These are phyloP conservation scores for Macaria notata DNA, from an alignment of 2,888 invertebrate species.

Conservation along the genomic window DNA sequence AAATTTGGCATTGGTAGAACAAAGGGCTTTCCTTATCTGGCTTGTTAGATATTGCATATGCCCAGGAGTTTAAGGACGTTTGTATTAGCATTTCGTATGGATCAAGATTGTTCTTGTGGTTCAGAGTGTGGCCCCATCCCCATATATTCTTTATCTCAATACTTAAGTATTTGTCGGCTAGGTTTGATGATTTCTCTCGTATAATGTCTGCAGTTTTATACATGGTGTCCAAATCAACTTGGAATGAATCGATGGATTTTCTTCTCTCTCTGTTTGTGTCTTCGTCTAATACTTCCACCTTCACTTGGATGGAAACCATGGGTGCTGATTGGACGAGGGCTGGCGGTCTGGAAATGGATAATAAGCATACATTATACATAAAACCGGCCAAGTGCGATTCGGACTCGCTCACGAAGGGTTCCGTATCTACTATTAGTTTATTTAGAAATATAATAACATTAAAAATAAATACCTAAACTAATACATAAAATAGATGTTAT, in stretches of 20 bases:
- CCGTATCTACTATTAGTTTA: no score
- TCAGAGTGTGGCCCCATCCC: constrained; percentile 19
- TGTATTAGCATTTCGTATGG: constrained; percentile 32
- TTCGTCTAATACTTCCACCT: constrained; percentile 34
- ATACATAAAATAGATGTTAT: no score
- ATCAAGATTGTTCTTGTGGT: background rate
- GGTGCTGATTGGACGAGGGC: background rate
- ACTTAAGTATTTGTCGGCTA: constrained; percentile 38
- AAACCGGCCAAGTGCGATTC: no score
- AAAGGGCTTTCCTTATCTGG: constrained; percentile 34
- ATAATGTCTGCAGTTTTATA: constrained; percentile 25
- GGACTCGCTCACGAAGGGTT: no score
- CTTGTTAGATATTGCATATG: no score
- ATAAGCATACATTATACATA: no score
- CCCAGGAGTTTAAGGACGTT: constrained; percentile 35
- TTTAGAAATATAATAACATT: no score
- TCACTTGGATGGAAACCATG: constrained; percentile 27
- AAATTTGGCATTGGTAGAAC: constrained; percentile 58
- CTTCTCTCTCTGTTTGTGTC: background rate
- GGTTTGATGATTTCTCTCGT: constrained; percentile 14
- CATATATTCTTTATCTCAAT: constrained; percentile 39
- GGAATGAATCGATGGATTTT: constrained; percentile 4
- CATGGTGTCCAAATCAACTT: constrained; percentile 20
- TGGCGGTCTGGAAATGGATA: background rate
- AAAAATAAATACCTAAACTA: no score